Evolutionary conservation across 2,888 invertebrate species (phyloP).

Genomic region (Aphelenchoides bicaudatus): DNA sequence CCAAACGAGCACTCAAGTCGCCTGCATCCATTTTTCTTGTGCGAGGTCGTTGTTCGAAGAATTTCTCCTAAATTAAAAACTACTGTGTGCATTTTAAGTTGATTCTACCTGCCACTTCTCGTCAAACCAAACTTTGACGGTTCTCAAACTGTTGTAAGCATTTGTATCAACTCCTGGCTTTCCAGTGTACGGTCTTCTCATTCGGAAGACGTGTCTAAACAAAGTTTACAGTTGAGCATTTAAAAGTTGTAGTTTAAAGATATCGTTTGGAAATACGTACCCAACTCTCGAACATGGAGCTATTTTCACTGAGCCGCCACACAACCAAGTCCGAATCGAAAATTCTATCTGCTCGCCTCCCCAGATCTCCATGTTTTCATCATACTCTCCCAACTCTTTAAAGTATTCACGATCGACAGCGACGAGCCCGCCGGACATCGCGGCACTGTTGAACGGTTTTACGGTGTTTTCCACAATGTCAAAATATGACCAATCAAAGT

Average conservation of each 20-base stretch:
- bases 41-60: conserved; percentile 60
- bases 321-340: conserved; percentile 94
- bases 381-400: conserved; percentile 94
- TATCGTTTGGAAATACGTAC: no score
- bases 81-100: conserved; percentile 63
- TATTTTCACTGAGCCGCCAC: conserved; percentile 89
- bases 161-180: conserved; percentile 75
- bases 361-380: conserved; percentile 99
- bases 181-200: conserved; percentile 92
- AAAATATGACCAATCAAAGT: conserved; percentile 72
- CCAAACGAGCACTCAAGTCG: conserved; percentile 74
- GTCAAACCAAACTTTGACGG: conserved; percentile 99
- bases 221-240: no score
- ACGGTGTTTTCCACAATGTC: conserved; percentile 69
- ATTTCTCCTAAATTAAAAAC: conserved; percentile 42
- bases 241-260: no score
- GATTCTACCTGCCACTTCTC: conserved; percentile 81
- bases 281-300: conserved; percentile 92
- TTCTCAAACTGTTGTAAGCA: conserved; percentile 89
- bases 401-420: conserved; percentile 93
- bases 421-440: conserved; percentile 80
- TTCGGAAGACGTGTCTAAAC: conserved; percentile 96
- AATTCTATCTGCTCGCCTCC: conserved; percentile 92
- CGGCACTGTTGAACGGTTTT: conserved; percentile 47
- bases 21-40: conserved; percentile 69